Base-by-base conservation (phyloP, 2,113 vertebrate genomes). In the Crotalus helleri region DNA sequence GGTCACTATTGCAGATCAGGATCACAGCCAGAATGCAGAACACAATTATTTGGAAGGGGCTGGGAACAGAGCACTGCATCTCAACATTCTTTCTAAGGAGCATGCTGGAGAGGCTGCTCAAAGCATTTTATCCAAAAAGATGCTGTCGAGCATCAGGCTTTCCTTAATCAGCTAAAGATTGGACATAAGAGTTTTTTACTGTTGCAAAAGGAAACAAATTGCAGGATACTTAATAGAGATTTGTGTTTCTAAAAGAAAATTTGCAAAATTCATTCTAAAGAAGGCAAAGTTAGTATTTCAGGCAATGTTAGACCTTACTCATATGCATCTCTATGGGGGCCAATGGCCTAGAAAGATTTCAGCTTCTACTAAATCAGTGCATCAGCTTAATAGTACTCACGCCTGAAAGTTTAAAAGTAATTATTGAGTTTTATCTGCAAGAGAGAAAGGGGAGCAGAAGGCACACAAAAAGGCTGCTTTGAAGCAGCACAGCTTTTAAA, bases 341-440 rank as follows among this genome's bases (percentile, higher is more conserved):
- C 94, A 94, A 90, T 1, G 26, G 74, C 51, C 74, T 90, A 94
- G 93, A 91, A 58, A 95, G 39, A 59, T 90, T 94, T 91, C 91
- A 94, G 91, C 49, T 58, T 54, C 33, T 44, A 11, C 29, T 54
- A 55, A 87, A 39, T 85, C 85, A 2, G 91, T 95, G 92, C 94
- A 95, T 39, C 57, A 21, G 87, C 74, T 91, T 69, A 93, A 55
- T 49, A 55, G 26, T 24, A 88, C n/a, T 74, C 93, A 94, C 93
- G 93, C 94, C 96, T 96, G 94, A 95, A 95, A 95, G 96, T 96
- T 95, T 94, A 94, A 94, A 96, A 26, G 23, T 19, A 5, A 91
- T 96, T 96, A 95, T 44, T 93, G 92, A 89, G 93, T 92, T 95
- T 96, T 95, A 96, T 93, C 94, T 95, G 95, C 57, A 90, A 90